Evolutionary conservation across 2,797 vertebrate species (phyloP).

Genomic region (Xerus rutilus): DNA sequence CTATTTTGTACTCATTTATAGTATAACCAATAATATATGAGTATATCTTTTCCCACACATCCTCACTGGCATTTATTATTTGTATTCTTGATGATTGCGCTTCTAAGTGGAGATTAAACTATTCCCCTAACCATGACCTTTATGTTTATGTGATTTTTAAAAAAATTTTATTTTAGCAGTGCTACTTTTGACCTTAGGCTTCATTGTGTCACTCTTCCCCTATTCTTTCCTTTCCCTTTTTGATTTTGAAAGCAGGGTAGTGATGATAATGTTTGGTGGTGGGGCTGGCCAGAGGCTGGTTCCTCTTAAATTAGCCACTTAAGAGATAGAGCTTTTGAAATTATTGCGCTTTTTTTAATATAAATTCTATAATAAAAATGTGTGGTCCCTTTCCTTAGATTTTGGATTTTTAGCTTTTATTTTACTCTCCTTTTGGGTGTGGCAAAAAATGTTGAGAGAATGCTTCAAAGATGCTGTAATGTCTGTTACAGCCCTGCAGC

Average conservation of each 20-base stretch:
- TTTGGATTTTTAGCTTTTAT: slow-evolving; percentile 29
- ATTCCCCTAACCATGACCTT: not conserved
- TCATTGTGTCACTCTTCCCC: not conserved
- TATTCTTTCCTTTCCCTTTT: not conserved
- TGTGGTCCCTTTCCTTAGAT: slow-evolving; percentile 35
- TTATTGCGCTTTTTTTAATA: not conserved
- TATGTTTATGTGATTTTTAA: not conserved
- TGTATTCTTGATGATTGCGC: no score
- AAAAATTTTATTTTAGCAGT: not conserved
- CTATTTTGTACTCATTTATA: no score
- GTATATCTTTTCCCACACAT: no score
- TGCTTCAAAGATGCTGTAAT: not conserved
- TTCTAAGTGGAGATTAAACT: not conserved
- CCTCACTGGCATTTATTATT: no score
- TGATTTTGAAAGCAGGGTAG: not conserved
- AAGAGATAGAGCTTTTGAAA: not conserved
- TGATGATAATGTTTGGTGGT: no score
- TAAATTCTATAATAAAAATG: not conserved
- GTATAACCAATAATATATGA: no score
- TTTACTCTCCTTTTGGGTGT: not conserved
- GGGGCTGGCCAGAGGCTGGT: not conserved
- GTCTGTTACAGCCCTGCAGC: not conserved
- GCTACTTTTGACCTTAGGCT: not conserved
- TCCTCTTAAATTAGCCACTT: not conserved
- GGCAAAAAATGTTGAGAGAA: slow-evolving; percentile 22